These are phyloP conservation scores for Pterois miles DNA, from an alignment of 2,797 vertebrate species.

Conservation along the genomic window DNA sequence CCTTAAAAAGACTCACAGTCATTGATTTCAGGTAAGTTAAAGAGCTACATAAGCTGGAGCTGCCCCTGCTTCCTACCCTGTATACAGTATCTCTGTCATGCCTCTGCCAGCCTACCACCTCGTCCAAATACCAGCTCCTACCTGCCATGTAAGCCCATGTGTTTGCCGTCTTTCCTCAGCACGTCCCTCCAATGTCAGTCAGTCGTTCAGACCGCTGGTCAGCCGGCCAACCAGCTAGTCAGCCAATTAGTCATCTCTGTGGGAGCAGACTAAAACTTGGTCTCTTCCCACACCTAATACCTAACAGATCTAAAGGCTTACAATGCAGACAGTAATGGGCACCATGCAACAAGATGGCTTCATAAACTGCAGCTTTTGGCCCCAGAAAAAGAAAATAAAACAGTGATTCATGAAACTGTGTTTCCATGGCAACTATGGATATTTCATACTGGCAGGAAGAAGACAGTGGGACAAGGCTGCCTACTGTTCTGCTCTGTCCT, in stretches of 20 bases:
- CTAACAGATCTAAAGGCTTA: conserved; percentile 57
- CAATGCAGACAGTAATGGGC: conserved; percentile 36
- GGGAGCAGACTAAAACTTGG: conserved; percentile 55
- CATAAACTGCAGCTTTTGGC: conserved; percentile 48
- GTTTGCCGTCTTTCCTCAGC: conserved; percentile 1
- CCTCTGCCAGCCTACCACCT: neutral
- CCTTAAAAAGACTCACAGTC: neutral
- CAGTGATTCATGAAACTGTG: conserved; percentile 63
- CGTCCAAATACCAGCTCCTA: conserved; percentile 7
- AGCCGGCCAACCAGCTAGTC: conserved; percentile 19
- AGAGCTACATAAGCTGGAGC: neutral
- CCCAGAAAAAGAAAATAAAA: conserved; percentile 27
- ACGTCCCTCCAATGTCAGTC: conserved; percentile 22
- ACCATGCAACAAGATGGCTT: conserved; percentile 33
- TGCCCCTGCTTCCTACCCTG: neutral
- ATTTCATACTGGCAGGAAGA: conserved; percentile 62
- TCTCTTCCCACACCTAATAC: conserved; percentile 51
- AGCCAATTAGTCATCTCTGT: conserved; percentile 63
- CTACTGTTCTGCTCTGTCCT: conserved; percentile 28
- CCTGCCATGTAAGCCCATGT: conserved; percentile 24
- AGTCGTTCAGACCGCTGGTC: conserved; percentile 30
- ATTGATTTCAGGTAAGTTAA: neutral
- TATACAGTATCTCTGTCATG: neutral
- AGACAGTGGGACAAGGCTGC: conserved; percentile 36
- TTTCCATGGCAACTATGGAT: conserved; percentile 68